Evolutionary conservation across 2,113 vertebrate genomes (phyloP).

Genomic region (Takifugu bimaculatus): DNA sequence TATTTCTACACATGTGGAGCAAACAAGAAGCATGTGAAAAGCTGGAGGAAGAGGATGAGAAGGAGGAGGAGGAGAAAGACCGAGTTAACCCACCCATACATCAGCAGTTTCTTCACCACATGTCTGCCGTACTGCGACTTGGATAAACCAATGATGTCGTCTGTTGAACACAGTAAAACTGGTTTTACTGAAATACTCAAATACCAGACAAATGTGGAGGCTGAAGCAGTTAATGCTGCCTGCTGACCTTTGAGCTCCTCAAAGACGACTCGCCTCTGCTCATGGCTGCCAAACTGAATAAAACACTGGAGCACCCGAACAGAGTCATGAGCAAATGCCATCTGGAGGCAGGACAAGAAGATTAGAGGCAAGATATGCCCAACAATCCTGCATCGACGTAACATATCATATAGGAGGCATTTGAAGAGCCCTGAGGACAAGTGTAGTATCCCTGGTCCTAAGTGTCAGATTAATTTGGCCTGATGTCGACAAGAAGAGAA

Average conservation of each 20-base stretch:
- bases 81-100: constrained; percentile 84
- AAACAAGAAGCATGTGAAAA: too few relatives aligned
- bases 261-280: constrained; percentile 83
- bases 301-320: constrained; percentile 94
- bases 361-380: neutral
- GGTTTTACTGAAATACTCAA: neutral
- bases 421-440: neutral
- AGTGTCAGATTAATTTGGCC: neutral
- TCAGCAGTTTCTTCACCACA: constrained; percentile 93
- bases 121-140: constrained; percentile 94
- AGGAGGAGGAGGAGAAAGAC: neutral
- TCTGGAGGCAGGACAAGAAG: constrained; percentile 61
- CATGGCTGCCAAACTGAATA: constrained; percentile 84
- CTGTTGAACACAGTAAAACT: constrained; percentile 59
- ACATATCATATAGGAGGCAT: neutral
- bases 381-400: neutral
- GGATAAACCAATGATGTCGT: constrained; percentile 80
- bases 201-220: too few relatives aligned
- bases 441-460: neutral
- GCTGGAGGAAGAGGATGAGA: neutral
- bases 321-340: constrained; percentile 92
- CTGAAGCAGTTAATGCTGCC: neutral
- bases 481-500: too few relatives aligned
- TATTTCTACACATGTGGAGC: too few relatives aligned
- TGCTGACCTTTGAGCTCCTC: constrained; percentile 85